phyloP scores from a whole-genome alignment of 2,888 invertebrate species.

The Zaprionus bogoriensis region DNA sequence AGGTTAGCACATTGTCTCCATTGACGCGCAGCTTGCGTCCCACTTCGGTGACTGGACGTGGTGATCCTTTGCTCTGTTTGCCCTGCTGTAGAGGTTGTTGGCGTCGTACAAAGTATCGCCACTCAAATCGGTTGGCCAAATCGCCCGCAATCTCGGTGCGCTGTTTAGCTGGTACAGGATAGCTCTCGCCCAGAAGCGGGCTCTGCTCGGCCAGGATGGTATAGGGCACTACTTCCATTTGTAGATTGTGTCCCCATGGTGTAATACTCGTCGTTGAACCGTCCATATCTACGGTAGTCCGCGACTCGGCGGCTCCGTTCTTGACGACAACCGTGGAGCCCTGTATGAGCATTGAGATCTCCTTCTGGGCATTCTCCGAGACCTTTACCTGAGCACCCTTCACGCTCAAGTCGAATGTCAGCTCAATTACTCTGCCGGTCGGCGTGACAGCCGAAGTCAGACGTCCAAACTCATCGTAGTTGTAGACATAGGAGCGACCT shows the following conservation, averaged over 20 bases:
- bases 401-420: slow-evolving; percentile 94
- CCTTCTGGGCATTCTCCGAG: slow-evolving; percentile 91
- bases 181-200: slow-evolving; percentile 93
- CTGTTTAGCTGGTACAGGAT: slow-evolving; percentile 95
- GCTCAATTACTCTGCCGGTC: slow-evolving; percentile 95
- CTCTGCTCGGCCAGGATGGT: slow-evolving; percentile 94
- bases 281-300: slow-evolving; percentile 90
- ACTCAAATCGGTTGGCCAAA: slow-evolving; percentile 95
- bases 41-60: slow-evolving; percentile 89
- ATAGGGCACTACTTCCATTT: slow-evolving; percentile 95
- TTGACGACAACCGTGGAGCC: slow-evolving; percentile 92
- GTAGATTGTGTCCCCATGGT: slow-evolving; percentile 94
- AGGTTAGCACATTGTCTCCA: slow-evolving; percentile 93
- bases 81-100: slow-evolving; percentile 85
- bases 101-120: slow-evolving; percentile 95
- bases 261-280: slow-evolving; percentile 91
- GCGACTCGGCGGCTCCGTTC: slow-evolving; percentile 91
- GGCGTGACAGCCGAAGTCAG: slow-evolving; percentile 95
- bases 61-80: slow-evolving; percentile 83
- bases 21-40: slow-evolving; percentile 94
- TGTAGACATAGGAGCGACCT: slow-evolving; percentile 95
- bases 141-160: slow-evolving; percentile 95
- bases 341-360: slow-evolving; percentile 93
- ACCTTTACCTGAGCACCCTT: slow-evolving; percentile 95
- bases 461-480: slow-evolving; percentile 97